These are phyloP conservation scores for Willowsia nigromaculata DNA, from an alignment of 2,888 invertebrate genomes.

Conservation along the genomic window DNA sequence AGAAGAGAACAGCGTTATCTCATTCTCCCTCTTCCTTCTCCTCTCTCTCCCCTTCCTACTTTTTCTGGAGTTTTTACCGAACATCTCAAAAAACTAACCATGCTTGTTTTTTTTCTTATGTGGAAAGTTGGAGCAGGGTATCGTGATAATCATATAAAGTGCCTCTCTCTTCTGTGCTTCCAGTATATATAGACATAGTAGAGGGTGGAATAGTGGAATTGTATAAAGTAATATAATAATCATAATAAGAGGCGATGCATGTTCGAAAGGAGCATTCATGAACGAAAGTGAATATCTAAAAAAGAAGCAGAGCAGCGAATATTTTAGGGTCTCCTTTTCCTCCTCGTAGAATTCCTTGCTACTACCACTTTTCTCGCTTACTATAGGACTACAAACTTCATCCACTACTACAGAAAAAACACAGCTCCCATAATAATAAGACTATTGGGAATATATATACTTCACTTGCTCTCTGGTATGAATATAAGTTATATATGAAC, in stretches of 20 bases:
- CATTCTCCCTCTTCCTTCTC: constrained; percentile 34
- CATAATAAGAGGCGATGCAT: background rate
- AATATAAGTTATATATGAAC: background rate
- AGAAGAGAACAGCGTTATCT: constrained; percentile 21
- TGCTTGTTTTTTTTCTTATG: background rate
- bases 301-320: background rate
- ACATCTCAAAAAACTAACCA: constrained; percentile 12
- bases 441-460: constrained; percentile 23
- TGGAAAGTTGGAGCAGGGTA: background rate
- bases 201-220: constrained; percentile 14
- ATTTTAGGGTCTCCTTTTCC: constrained; percentile 12
- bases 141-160: background rate
- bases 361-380: background rate
- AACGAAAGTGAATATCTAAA: constrained; percentile 29
- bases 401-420: background rate
- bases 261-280: background rate
- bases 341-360: background rate
- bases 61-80: constrained; percentile 50
- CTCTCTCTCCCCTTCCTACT: constrained; percentile 39
- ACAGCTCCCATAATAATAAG: constrained; percentile 7
- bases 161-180: background rate
- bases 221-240: constrained; percentile 39
- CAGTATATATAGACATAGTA: background rate
- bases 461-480: background rate
- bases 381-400: too few relatives aligned